A percentile compares a stretch with the other conserved stretches of the same genome.
These are phyloP conservation scores for Bombyx mandarina DNA, from an alignment of 1,140 invertebrate species.

Conservation along the genomic window DNA sequence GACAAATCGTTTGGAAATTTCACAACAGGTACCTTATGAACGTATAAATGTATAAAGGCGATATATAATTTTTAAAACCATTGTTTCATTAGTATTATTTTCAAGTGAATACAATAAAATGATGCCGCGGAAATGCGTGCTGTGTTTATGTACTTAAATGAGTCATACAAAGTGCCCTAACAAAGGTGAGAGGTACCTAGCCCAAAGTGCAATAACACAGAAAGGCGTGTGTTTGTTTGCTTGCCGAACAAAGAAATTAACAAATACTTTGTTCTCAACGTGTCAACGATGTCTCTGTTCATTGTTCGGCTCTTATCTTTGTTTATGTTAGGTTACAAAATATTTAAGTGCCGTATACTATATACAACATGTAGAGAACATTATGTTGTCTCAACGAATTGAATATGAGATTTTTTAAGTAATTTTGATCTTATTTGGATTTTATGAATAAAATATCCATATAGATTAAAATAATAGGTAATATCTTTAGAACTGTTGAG, in stretches of 20 bases:
- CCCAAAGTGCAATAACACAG: constrained; percentile 9
- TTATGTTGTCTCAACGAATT: too few relatives aligned
- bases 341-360: constrained; percentile 3
- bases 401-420: too few relatives aligned
- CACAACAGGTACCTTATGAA: background rate
- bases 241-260: constrained; percentile 14
- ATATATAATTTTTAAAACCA: too few relatives aligned
- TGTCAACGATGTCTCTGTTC: constrained; percentile 7
- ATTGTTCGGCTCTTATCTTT: constrained; percentile 16
- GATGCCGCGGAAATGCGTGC: background rate
- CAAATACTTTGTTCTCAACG: constrained; percentile 12
- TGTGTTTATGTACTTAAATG: background rate
- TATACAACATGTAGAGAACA: too few relatives aligned
- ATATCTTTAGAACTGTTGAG: too few relatives aligned
- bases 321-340: constrained; percentile 10
- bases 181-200: constrained; percentile 12
- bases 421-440: too few relatives aligned
- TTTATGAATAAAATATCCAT: too few relatives aligned
- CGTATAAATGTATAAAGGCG: too few relatives aligned
- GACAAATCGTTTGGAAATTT: background rate
- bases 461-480: too few relatives aligned
- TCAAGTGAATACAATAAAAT: background rate
- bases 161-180: constrained; percentile 10
- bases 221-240: constrained; percentile 1
- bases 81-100: background rate